phyloP scores from a whole-genome alignment of 2,113 vertebrate genomes.

The Narcine bancroftii region DNA sequence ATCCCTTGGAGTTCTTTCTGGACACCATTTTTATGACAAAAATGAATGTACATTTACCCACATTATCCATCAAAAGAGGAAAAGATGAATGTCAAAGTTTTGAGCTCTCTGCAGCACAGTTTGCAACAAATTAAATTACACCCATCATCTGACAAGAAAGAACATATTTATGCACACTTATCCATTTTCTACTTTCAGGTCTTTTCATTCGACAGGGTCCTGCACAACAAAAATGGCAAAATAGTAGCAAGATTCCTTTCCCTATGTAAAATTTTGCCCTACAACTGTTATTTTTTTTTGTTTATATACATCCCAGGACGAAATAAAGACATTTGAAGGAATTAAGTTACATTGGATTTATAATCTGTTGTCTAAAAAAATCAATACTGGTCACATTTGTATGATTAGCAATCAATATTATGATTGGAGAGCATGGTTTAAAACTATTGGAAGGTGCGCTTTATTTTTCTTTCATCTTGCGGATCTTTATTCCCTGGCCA shows the following conservation, averaged over 20 bases:
- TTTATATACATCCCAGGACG: not conserved
- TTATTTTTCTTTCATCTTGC: not conserved
- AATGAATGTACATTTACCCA: not conserved
- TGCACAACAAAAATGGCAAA: not conserved
- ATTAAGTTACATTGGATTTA: not conserved
- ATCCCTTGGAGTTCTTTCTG: not conserved
- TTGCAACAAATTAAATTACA: not conserved
- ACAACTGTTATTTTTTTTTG: not conserved
- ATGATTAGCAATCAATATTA: not conserved
- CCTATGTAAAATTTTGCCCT: not conserved
- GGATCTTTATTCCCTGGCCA: not conserved
- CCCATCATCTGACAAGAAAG: not conserved
- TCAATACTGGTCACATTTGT: not conserved
- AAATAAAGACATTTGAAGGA: not conserved
- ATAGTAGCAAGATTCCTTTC: not conserved
- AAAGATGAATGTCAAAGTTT: not conserved
- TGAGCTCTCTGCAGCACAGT: not conserved
- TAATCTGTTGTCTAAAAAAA: not conserved
- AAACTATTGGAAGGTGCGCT: not conserved
- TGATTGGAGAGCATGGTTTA: not conserved
- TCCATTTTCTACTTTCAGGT: not conserved
- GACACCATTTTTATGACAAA: not conserved
- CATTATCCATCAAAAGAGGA: not conserved
- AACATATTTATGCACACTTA: not conserved
- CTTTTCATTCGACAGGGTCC: not conserved